Base-by-base conservation (phyloP, 2,888 invertebrate species). In the Oconnorella tubifera region DNA sequence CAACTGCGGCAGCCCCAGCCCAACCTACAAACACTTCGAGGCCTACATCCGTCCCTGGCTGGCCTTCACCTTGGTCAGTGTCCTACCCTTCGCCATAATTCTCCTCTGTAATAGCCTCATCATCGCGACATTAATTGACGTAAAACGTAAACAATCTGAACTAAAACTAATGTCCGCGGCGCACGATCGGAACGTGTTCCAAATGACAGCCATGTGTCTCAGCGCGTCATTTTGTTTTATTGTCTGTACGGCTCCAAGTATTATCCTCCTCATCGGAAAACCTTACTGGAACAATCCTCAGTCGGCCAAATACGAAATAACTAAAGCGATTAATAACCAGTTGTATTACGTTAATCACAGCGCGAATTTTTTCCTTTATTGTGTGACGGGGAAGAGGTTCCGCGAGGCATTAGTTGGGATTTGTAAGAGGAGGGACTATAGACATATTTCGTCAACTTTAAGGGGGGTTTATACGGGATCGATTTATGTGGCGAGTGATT, bases 21-120 rank as follows among this genome's bases (percentile, higher is more conserved):
- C 57, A 32, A 59, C 31, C 23, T 72, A 64, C 64, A 59, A 51
- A n/a, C 60, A 72, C 63, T 73, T 72, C 50, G 71, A 72, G 56
- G 23, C 32, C 25, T 71, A 60, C 66, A 56, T 72, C 14, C 65
- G 73, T 27, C 73, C 73, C 14, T 73, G 73, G 73, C 68, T 73
- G 29, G 72, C 66, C 1, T 69, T 73, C 29, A 64, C 67, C 10
- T 33, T 66, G 27, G 68, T 71, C 32, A 65, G 56, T 31, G 65
- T 62, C 1, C 23, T 73, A 14, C 72, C 73, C 10, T 70, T 73
- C 61, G n/a, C 59, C 28, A 56, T 70, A 33, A 73, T 72, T 40
- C 48, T 68, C 56, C 31, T 71, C 40, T 68, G 70, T 55, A 73
- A 73, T 59, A 50, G 64, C 32, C 59, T 68, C 51, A 73, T 73